These are phyloP conservation scores for Mugil cephalus DNA, from an alignment of 2,113 vertebrate species.

Conservation along the genomic window DNA sequence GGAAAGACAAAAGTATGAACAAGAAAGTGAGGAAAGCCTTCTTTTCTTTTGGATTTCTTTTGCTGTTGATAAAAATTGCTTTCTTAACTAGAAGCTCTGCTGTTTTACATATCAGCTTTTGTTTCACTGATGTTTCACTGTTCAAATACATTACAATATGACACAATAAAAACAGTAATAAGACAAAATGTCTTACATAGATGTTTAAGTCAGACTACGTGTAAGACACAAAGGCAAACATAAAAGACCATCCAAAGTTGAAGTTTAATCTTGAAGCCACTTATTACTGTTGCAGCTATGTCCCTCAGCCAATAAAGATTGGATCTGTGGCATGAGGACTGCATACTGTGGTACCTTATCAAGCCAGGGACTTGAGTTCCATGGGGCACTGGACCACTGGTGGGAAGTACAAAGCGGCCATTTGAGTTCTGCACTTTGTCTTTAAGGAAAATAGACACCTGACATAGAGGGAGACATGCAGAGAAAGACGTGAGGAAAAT, in stretches of 20 bases:
- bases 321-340: not conserved
- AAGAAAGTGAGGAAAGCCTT: not conserved
- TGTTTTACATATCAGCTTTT: not conserved
- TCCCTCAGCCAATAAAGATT: slow-evolving; percentile 1
- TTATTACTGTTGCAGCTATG: slow-evolving; percentile 1
- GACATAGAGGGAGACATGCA: slow-evolving; percentile 17
- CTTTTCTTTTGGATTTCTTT: not conserved
- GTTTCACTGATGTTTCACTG: not conserved
- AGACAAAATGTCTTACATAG: too few relatives aligned
- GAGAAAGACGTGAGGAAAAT: not conserved
- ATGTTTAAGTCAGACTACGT: not conserved
- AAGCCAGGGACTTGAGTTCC: slow-evolving; percentile 92
- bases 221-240: slow-evolving; percentile 15
- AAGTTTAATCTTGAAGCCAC: not conserved
- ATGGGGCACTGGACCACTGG: slow-evolving; percentile 92
- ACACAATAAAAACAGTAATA: too few relatives aligned
- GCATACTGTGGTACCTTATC: slow-evolving; percentile 87
- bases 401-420: slow-evolving; percentile 94
- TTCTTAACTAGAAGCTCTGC: too few relatives aligned
- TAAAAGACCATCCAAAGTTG: not conserved
- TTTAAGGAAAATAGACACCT: slow-evolving; percentile 99
- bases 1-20: not conserved
- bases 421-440: slow-evolving; percentile 98
- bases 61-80: not conserved
- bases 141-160: slow-evolving; percentile 25